phyloP scores from a whole-genome alignment of 1,140 invertebrate genomes.

The Lepidurus arcticus region DNA sequence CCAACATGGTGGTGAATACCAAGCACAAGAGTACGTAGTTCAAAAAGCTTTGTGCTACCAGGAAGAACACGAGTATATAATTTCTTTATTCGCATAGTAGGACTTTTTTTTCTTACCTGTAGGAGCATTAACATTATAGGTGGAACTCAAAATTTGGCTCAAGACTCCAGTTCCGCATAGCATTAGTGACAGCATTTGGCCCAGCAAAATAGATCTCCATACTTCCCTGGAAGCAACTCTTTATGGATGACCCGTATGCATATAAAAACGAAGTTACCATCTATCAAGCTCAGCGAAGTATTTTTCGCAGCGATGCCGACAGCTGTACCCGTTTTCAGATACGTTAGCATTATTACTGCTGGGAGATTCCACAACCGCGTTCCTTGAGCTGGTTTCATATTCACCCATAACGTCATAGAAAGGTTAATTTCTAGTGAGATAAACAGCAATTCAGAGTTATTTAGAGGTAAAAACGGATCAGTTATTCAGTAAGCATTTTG shows the following conservation, averaged over 20 bases:
- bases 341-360: background rate
- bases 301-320: constrained; percentile 32
- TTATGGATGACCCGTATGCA: background rate
- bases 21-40: constrained; percentile 69
- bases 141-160: constrained; percentile 64
- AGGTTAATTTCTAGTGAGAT: constrained; percentile 13
- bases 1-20: constrained; percentile 67
- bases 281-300: constrained; percentile 32
- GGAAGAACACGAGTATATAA: constrained; percentile 34
- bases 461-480: background rate
- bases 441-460: constrained; percentile 4
- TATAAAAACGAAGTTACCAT: constrained; percentile 26
- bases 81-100: background rate
- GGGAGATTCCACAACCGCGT: constrained; percentile 1
- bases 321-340: constrained; percentile 1
- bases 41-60: constrained; percentile 67
- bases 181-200: constrained; percentile 67
- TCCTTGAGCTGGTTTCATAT: background rate
- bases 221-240: constrained; percentile 55
- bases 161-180: constrained; percentile 68
- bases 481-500: background rate
- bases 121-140: constrained; percentile 61
- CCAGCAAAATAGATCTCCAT: constrained; percentile 66
- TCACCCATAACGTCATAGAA: constrained; percentile 19
- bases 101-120: constrained; percentile 52